Evolutionary conservation across 1,140 invertebrate genomes (phyloP), one percentile per base, ranked within the genome.

Genomic region (Limonius californicus): DNA sequence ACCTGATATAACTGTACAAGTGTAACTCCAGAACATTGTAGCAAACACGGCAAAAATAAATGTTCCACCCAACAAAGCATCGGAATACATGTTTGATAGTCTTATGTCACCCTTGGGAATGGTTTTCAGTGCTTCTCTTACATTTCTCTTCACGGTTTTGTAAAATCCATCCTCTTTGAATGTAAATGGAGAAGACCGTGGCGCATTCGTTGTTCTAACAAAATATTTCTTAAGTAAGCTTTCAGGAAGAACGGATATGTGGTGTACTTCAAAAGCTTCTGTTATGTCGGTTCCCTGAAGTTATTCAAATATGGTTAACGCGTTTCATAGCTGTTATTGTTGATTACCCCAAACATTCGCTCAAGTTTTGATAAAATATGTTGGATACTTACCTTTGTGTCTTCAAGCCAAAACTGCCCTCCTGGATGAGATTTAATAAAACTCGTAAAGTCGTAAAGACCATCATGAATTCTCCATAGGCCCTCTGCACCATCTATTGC

Each of bases 401-500:
- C 57, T 57, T 80, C 69, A 6, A 93, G 72, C 90, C 90, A 93
- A 70, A 89, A 85, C 9, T 74, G 54, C 12, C 91, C 91, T 21
- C 91, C 92, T 14, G 91, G 91, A 81, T 94, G 92, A 14, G 70
- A 81, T 0, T 82, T 63, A 0, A 87, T 74, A 68, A 91, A 94
- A 14, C 79, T 76, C 2, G 75, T 80, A 11, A 94, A 78, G 74
- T 94, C 87, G 71, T 94, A 94, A 0, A 94, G 79, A 39, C 79
- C 79, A 75, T 93, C 82, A 65, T 86, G 82, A 11, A 94, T 81
- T 59, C 92, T 79, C 92, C 92, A 94, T 0, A 91, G 76, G 4
- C 83, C 84, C 73, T 89, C 88, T 0, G 89, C 87, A 12, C 85
- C 85, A 70, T 93, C 89, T 63, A 89, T 84, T 21, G 77, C 68